A percentile compares a stretch with the other conserved stretches of the same genome.
These are phyloP conservation scores for Batillaria attramentaria DNA, from an alignment of 1,140 invertebrate species.

Conservation along the genomic window DNA sequence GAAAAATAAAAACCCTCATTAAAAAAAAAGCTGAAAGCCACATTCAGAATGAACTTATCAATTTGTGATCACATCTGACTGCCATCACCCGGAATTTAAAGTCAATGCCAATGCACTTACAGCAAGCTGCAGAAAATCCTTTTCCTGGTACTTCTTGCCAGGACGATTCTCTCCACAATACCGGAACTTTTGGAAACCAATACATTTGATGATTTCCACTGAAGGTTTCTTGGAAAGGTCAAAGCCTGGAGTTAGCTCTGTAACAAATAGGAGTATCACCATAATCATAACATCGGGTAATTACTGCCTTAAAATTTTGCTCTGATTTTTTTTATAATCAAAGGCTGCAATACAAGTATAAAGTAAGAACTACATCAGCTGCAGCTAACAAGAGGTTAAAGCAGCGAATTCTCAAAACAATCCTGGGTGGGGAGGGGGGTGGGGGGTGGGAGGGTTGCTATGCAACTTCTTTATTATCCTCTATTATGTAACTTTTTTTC, in stretches of 20 bases:
- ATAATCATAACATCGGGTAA: too few species aligned
- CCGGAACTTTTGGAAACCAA: slow-evolving; percentile 42
- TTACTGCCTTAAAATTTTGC: too few species aligned
- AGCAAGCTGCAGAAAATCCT: slow-evolving; percentile 37
- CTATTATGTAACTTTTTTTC: neutral
- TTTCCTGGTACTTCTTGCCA: slow-evolving; percentile 45
- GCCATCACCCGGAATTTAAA: neutral
- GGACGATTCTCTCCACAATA: slow-evolving; percentile 43
- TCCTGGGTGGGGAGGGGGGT: neutral
- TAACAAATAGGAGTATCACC: neutral
- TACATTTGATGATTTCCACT: slow-evolving; percentile 38
- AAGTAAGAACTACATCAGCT: too few species aligned
- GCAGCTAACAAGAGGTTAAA: neutral
- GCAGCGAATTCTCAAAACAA: neutral
- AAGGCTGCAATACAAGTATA: neutral
- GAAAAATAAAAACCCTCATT: neutral
- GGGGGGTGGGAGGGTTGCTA: neutral
- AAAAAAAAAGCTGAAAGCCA: neutral
- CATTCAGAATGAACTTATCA: too few species aligned
- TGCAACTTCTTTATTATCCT: neutral
- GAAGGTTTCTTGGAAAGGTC: slow-evolving; percentile 13
- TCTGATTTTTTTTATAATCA: neutral
- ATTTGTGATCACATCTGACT: neutral
- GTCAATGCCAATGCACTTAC: slow-evolving; percentile 16
- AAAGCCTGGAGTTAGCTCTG: neutral